Conservation (phyloP, 2,113 vertebrate species). For the Aegotheles bennettii region DNA sequence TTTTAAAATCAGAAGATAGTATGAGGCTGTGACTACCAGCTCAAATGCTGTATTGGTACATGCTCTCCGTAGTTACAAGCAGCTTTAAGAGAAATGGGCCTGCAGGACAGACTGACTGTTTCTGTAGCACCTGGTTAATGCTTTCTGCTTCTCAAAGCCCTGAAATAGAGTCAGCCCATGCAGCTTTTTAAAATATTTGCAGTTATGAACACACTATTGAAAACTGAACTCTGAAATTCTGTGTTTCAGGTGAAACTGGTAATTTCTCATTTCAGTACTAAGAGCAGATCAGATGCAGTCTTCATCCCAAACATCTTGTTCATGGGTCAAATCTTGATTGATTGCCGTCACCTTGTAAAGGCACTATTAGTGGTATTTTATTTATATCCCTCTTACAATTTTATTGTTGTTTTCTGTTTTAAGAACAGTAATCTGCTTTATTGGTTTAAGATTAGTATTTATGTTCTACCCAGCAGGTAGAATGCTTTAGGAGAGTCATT, state of each 20-base stretch:
- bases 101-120: neutral
- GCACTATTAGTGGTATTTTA: neutral
- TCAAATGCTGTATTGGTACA: neutral
- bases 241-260: neutral
- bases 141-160: neutral
- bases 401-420: neutral
- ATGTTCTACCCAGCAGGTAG: neutral
- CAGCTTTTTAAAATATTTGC: neutral
- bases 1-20: neutral
- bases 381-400: neutral
- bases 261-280: neutral
- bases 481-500: neutral
- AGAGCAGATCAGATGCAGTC: neutral
- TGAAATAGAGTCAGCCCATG: neutral
- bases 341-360: neutral
- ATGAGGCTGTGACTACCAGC: neutral
- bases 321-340: neutral
- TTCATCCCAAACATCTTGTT: neutral
- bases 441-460: neutral
- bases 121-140: neutral
- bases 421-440: neutral
- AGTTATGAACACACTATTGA: neutral
- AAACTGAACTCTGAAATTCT: neutral
- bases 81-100: neutral
- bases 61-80: neutral